Percentiles rank a stretch among this genome's conserved stretches.
Conservation (phyloP, 2,113 vertebrate species). For the Spea multiplicata region DNA sequence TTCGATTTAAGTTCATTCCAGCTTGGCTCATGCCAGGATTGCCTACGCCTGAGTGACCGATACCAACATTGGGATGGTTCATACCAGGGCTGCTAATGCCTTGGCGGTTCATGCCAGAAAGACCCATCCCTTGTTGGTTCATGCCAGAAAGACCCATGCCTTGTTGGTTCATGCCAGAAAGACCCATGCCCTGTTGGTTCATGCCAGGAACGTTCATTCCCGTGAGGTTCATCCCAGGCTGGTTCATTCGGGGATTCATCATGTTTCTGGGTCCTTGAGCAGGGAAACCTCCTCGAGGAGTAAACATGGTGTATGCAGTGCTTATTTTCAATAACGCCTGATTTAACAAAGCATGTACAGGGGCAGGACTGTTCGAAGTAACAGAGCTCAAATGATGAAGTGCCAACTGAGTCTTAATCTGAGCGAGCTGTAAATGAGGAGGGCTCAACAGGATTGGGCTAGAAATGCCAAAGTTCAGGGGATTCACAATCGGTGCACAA, state of each 20-base stretch:
- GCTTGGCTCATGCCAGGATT: constrained; percentile 19
- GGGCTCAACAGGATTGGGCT: constrained; percentile 76
- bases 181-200: constrained; percentile 10
- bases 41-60: neutral
- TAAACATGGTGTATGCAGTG: constrained; percentile 81
- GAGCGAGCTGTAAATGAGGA: constrained; percentile 83
- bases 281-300: constrained; percentile 75
- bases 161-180: neutral
- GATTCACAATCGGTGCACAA: constrained; percentile 79
- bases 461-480: constrained; percentile 78
- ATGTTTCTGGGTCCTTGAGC: constrained; percentile 68
- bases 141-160: neutral
- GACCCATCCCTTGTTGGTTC: neutral
- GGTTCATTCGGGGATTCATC: constrained; percentile 47
- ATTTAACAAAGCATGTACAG: constrained; percentile 72
- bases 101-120: neutral
- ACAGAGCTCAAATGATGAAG: constrained; percentile 74
- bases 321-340: constrained; percentile 74
- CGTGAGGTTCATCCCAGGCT: constrained; percentile 56
- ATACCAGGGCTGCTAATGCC: neutral
- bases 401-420: constrained; percentile 82
- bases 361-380: constrained; percentile 59
- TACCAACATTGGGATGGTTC: neutral
- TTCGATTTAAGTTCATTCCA: constrained; percentile 17
- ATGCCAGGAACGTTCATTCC: constrained; percentile 1